phyloP scores from a whole-genome alignment of 2,888 invertebrate genomes.

The Chironomus riparius region DNA sequence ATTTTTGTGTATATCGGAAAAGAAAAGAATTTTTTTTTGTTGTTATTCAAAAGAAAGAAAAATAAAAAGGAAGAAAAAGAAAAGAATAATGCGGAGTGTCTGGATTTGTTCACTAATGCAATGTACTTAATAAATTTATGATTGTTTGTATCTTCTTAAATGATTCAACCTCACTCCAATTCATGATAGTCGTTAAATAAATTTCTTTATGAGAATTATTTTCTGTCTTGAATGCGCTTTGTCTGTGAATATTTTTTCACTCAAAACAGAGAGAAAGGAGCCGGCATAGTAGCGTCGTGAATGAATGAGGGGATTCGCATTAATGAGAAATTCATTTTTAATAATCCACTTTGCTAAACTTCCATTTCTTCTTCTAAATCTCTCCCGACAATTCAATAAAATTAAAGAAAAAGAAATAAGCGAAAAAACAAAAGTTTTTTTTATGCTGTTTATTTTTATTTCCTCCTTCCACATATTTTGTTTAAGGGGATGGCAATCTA shows the following conservation, averaged over 20 bases:
- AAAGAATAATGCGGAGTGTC: background rate
- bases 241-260: background rate
- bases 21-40: no score
- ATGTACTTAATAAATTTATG: conserved; percentile 26
- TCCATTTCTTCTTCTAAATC: background rate
- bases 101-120: conserved; percentile 24
- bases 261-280: no score
- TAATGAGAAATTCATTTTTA: conserved; percentile 7
- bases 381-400: background rate
- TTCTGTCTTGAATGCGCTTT: background rate
- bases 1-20: no score
- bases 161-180: background rate
- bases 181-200: background rate
- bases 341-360: conserved; percentile 15
- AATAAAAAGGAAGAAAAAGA: background rate
- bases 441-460: background rate
- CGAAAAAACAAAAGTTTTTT: background rate
- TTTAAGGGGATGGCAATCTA: no score
- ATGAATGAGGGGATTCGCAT: background rate
- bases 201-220: no score
- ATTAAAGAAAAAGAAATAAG: background rate
- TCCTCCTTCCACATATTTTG: background rate
- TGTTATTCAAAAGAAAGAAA: no score
- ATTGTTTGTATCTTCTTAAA: conserved; percentile 14
- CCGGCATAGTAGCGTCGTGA: no score